Evolutionary conservation across 2,797 vertebrate genomes (phyloP).

Genomic region (Erpetoichthys calabaricus): DNA sequence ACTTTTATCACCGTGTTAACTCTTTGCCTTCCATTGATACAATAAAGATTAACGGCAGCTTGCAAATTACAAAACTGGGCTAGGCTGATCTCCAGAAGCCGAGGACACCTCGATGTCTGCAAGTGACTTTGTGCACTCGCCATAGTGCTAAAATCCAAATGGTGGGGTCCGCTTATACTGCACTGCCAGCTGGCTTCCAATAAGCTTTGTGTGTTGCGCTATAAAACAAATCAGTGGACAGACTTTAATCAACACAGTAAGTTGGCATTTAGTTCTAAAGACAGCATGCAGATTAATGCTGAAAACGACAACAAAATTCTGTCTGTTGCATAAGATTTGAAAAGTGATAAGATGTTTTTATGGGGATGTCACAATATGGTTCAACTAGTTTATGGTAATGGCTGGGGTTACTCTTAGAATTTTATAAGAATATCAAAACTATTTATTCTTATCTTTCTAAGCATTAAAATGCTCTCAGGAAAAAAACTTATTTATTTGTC

Average conservation of each 20-base stretch:
- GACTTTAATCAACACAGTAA: conserved; percentile 3
- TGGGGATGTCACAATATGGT: conserved; percentile 26
- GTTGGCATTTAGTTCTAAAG: background rate
- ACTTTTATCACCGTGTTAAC: conserved; percentile 96
- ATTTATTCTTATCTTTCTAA: conserved; percentile 9
- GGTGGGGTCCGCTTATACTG: conserved; percentile 28
- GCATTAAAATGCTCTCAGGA: conserved; percentile 15
- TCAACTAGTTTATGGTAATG: conserved; percentile 10
- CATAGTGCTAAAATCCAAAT: conserved; percentile 34
- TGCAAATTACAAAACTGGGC: conserved; percentile 95
- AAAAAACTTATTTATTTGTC: conserved; percentile 10
- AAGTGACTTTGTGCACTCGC: conserved; percentile 19
- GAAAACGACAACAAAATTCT: conserved; percentile 18
- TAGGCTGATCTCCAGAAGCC: conserved; percentile 37
- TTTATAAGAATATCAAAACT: too few species aligned
- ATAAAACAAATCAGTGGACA: conserved; percentile 7
- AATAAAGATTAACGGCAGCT: conserved; percentile 87
- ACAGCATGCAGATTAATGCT: conserved; percentile 20
- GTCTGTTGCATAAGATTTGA: conserved; percentile 6
- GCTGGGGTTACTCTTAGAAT: background rate
- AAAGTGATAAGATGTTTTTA: conserved; percentile 17
- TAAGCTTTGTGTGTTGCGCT: conserved; percentile 1
- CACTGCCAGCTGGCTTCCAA: conserved; percentile 7
- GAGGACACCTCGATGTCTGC: conserved; percentile 17
- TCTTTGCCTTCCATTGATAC: conserved; percentile 84